Evolutionary conservation across 92 coral and sea anemone genomes (phyloP), one percentile per base, ranked within the genome.

Genomic region (Diadumene lineata): DNA sequence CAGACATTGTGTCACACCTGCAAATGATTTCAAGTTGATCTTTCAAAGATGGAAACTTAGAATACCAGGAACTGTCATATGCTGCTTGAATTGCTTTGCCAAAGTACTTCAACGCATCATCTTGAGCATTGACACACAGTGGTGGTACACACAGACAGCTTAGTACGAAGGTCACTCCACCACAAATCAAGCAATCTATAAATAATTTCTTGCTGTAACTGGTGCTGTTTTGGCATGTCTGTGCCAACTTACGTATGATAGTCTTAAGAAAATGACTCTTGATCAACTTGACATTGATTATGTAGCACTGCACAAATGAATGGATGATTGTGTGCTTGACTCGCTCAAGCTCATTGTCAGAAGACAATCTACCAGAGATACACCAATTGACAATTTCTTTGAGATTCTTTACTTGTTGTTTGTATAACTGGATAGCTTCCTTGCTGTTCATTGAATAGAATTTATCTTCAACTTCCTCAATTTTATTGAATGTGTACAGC

Each of bases 381-480:
- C 84, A 79, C 89, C 89, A 84, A 1, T 64, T 23, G 34, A 76
- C 57, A 21, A 84, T 58, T 78, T 84, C 85, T 56, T 70, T 71
- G 43, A 84, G 74, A 63, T 79, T 84, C 28, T 44, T 66, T 26
- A 65, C 75, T 46, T 77, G 76, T 24, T 34, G 34, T 51, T 68
- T 79, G 77, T 84, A 84, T 17, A 17, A 68, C 21, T 53, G 34
- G 17, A 84, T 56, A 56, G 89, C 81, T 2, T 15, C 22, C 26
- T 34, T 50, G 56, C 67, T 53, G 6, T 67, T 38, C 34, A 69
- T 73, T 53, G 85, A 73, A 58, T 72, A 70, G 73, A 72, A 84
- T 2, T 51, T 48, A 0, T 53, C 43, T 50, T 83, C 81, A 7
- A 46, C 26, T 26, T 29, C 0, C 11, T 8, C 17, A 34, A 56